These are phyloP conservation scores for Zootoca vivipara DNA, from an alignment of 2,113 vertebrate species.

Conservation along the genomic window DNA sequence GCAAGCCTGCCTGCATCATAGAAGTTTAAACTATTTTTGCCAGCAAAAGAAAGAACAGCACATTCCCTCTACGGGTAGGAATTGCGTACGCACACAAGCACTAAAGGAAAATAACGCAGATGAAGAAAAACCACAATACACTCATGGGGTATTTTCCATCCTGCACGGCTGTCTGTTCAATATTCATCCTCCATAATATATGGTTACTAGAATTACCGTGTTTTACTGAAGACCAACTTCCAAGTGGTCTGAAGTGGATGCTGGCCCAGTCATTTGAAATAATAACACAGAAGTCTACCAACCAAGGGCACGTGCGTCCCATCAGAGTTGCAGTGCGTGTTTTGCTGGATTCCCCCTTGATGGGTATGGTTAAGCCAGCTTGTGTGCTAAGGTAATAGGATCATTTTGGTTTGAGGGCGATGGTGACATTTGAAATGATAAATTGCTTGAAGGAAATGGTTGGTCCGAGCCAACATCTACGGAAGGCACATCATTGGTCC, in stretches of 20 bases:
- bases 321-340: neutral
- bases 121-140: slow-evolving; percentile 41
- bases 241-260: slow-evolving; percentile 25
- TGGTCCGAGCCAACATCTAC: slow-evolving; percentile 6
- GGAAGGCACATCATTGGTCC: slow-evolving; percentile 45
- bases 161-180: slow-evolving; percentile 23
- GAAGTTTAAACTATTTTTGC: slow-evolving; percentile 11
- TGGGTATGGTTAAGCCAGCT: slow-evolving; percentile 30
- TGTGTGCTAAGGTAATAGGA: slow-evolving; percentile 34
- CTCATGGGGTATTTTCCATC: slow-evolving; percentile 48
- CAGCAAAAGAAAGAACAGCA: slow-evolving; percentile 52
- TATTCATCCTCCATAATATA: slow-evolving; percentile 53
- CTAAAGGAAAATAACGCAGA: slow-evolving; percentile 39
- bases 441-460: slow-evolving; percentile 40
- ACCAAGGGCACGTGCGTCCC: slow-evolving; percentile 15
- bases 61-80: slow-evolving; percentile 26
- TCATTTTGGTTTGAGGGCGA: slow-evolving; percentile 43
- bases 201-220: slow-evolving; percentile 58
- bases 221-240: slow-evolving; percentile 49
- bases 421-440: slow-evolving; percentile 50
- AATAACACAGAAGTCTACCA: slow-evolving; percentile 47
- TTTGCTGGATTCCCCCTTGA: slow-evolving; percentile 24
- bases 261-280: slow-evolving; percentile 51
- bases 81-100: slow-evolving; percentile 8
- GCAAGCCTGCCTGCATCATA: slow-evolving; percentile 11